Evolutionary conservation across 2,888 invertebrate genomes (phyloP).

Genomic region (Melanchra persicariae): DNA sequence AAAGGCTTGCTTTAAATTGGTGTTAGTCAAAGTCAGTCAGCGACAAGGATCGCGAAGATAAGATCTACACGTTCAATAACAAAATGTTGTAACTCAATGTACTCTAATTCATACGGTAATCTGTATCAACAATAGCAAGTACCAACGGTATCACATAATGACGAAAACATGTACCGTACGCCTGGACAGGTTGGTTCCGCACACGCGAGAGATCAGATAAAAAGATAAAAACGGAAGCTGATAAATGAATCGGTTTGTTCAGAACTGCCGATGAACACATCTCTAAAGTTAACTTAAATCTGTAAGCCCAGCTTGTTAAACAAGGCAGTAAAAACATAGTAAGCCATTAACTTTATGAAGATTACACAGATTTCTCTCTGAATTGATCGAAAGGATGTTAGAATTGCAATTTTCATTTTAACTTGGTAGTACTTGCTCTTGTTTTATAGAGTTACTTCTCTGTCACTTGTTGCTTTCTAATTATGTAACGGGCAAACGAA

Average conservation of each 20-base stretch:
- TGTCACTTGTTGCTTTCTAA: slow-evolving; percentile 75
- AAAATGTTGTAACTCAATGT: slow-evolving; percentile 33
- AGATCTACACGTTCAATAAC: slow-evolving; percentile 32
- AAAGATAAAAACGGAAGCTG: slow-evolving; percentile 38
- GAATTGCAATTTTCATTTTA: slow-evolving; percentile 52
- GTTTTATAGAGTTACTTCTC: slow-evolving; percentile 59
- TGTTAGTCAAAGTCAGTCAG: slow-evolving; percentile 24
- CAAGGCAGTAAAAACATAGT: slow-evolving; percentile 35
- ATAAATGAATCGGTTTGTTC: slow-evolving; percentile 38
- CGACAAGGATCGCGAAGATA: slow-evolving; percentile 25
- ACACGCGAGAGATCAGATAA: slow-evolving; percentile 44
- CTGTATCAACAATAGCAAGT: slow-evolving; percentile 54
- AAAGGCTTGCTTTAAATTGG: background rate
- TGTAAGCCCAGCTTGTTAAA: slow-evolving; percentile 2
- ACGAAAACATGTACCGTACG: slow-evolving; percentile 57
- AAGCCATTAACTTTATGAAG: slow-evolving; percentile 35
- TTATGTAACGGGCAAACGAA: slow-evolving; percentile 81
- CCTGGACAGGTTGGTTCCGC: slow-evolving; percentile 53
- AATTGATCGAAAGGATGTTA: slow-evolving; percentile 39
- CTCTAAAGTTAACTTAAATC: slow-evolving; percentile 15
- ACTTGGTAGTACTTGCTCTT: slow-evolving; percentile 43
- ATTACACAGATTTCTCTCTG: slow-evolving; percentile 53
- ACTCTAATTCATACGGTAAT: slow-evolving; percentile 51
- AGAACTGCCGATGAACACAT: slow-evolving; percentile 21
- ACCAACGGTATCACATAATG: slow-evolving; percentile 59